phyloP scores from a whole-genome alignment of 2,797 vertebrate genomes.

The Siniperca undulata region DNA sequence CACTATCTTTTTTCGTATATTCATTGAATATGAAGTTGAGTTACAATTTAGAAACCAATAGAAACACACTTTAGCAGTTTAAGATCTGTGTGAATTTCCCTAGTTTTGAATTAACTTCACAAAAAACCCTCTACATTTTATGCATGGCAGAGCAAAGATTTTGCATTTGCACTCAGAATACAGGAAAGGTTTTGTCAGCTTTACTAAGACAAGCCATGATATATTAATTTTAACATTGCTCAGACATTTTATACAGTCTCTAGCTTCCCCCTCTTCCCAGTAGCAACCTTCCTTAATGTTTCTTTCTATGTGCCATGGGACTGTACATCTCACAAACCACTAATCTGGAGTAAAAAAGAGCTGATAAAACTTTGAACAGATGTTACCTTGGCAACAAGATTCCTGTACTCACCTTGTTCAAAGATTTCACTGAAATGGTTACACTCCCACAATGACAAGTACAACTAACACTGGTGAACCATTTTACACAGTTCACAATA shows the following conservation, averaged over 20 bases:
- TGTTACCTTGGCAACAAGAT: constrained; percentile 64
- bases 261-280: neutral
- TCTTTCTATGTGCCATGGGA: neutral
- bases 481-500: neutral
- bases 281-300: constrained; percentile 11
- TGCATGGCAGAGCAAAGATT: neutral
- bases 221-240: neutral
- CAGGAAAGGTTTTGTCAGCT: neutral
- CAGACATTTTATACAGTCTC: neutral
- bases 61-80: neutral
- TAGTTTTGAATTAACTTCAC: neutral
- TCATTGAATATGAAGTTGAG: neutral
- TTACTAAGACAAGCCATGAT: neutral
- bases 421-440: constrained; percentile 62
- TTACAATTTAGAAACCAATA: neutral
- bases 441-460: constrained; percentile 23
- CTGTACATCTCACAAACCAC: constrained; percentile 33
- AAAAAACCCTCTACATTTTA: neutral
- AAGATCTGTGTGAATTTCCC: neutral
- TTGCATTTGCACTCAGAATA: neutral
- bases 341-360: constrained; percentile 37
- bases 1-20: neutral
- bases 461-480: neutral
- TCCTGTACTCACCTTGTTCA: constrained; percentile 52
- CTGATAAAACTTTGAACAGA: constrained; percentile 58